A percentile compares a stretch with the other conserved stretches of the same genome.
These are phyloP conservation scores for Galendromus occidentalis DNA, from an alignment of 1,140 invertebrate genomes.

Conservation along the genomic window DNA sequence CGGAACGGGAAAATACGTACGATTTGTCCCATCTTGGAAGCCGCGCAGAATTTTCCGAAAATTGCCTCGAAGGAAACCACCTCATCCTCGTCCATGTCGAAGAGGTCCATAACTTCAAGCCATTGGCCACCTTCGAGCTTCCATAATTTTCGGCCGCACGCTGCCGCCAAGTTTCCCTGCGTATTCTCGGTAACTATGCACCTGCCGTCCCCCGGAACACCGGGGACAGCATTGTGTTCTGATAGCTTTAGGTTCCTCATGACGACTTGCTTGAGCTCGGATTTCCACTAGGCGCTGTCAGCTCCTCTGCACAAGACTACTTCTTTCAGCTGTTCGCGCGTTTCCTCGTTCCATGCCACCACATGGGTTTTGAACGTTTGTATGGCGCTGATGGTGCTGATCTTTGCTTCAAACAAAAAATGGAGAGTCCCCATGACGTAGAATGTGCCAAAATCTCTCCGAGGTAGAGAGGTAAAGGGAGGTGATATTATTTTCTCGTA, in stretches of 20 bases:
- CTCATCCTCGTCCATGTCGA: neutral
- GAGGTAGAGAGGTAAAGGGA: too few species aligned
- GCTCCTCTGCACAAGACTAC: too few species aligned
- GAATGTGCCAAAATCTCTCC: too few species aligned
- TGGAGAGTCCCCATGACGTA: too few species aligned
- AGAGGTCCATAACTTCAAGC: neutral
- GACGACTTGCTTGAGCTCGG: neutral
- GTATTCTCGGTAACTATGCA: neutral
- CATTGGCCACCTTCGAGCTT: neutral
- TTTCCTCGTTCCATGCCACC: too few species aligned
- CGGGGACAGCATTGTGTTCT: neutral
- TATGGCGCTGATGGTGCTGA: too few species aligned
- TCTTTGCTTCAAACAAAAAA: too few species aligned
- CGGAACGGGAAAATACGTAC: neutral
- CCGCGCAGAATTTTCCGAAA: slow-evolving; percentile 1
- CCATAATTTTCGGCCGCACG: neutral
- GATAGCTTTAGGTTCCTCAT: neutral
- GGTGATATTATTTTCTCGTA: too few species aligned
- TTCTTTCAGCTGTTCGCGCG: too few species aligned
- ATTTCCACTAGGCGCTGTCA: too few species aligned
- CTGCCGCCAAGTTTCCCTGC: neutral
- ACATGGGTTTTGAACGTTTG: too few species aligned
- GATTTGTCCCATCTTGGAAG: slow-evolving; percentile 1
- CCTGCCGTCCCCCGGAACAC: neutral
- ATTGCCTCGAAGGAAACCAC: neutral